A percentile compares a stretch with the other conserved stretches of the same genome.
Conservation (phyloP, 2,797 vertebrate genomes). For the Argya squamiceps region DNA sequence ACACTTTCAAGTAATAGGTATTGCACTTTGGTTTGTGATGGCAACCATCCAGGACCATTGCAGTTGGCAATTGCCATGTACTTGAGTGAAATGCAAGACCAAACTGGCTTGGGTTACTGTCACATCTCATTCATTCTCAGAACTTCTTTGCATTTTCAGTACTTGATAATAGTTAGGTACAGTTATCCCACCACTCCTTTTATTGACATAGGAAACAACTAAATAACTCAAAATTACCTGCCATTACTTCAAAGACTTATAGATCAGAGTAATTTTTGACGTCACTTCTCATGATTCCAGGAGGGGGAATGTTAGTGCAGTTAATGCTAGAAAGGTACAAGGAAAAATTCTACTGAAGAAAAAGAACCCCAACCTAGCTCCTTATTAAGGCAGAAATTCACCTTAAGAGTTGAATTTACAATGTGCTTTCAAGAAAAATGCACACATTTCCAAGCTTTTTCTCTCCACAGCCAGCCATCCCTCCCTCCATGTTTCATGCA, state of each 20-base stretch:
- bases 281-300: background rate
- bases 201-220: background rate
- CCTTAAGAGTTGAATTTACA: background rate
- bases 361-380: background rate
- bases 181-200: background rate
- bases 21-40: background rate
- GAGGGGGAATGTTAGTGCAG: background rate
- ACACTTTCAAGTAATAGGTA: background rate
- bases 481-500: background rate
- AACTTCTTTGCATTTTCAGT: background rate
- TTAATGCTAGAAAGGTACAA: background rate
- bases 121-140: background rate
- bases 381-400: background rate
- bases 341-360: background rate
- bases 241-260: background rate
- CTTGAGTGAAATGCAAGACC: background rate
- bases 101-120: background rate
- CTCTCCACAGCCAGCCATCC: background rate
- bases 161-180: background rate
- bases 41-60: background rate
- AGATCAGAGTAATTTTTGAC: background rate
- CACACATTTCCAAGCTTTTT: background rate
- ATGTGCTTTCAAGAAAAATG: background rate
- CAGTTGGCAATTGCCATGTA: background rate
- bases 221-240: background rate